Conservation (phyloP, 2,113 vertebrate genomes). For the Psittacara wagleri region DNA sequence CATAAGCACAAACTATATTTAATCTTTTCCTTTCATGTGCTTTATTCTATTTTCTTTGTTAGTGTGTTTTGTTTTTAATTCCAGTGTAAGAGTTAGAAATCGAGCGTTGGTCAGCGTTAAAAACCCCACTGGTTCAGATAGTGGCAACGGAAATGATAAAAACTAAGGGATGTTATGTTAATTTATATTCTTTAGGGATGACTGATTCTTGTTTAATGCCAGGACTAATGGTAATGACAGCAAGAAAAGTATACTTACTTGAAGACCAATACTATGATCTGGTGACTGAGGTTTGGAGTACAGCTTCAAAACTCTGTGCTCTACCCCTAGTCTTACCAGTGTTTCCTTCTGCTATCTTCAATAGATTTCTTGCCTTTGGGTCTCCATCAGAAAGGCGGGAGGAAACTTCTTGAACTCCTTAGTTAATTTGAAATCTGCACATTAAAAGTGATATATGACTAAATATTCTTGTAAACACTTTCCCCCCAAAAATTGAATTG, state of each 20-base stretch:
- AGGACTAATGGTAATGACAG: neutral
- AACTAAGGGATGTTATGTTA: neutral
- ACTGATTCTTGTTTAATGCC: neutral
- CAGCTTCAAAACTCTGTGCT: neutral
- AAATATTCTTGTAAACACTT: neutral
- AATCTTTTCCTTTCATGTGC: conserved; percentile 40
- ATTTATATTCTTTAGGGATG: neutral
- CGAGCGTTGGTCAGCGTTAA: neutral
- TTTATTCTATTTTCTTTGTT: neutral
- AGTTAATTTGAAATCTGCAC: neutral
- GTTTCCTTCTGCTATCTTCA: neutral
- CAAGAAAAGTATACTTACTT: neutral
- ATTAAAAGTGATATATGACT: neutral
- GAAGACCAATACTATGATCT: neutral
- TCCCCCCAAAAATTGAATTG: neutral
- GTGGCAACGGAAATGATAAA: neutral
- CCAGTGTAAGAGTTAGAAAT: neutral
- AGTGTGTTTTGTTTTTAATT: neutral
- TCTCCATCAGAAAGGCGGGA: neutral
- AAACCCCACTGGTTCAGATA: neutral
- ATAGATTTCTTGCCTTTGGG: neutral
- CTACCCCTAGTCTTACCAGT: neutral
- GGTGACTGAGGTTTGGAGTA: neutral
- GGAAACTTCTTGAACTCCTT: neutral
- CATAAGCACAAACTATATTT: conserved; percentile 50